Conservation (phyloP, 2,888 invertebrate species). For the Orthosia incerta region DNA sequence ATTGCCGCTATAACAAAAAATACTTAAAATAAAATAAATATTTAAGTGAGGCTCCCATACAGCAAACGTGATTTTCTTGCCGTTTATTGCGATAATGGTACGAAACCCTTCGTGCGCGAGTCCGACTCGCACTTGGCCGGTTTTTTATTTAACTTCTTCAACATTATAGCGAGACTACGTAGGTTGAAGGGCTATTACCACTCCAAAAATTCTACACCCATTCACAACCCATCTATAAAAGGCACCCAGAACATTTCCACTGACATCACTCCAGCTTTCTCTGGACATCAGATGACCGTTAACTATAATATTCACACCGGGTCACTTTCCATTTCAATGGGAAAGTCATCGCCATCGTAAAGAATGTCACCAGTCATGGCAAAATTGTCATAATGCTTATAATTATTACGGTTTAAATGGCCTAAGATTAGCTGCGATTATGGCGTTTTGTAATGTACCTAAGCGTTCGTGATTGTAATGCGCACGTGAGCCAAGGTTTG, state of each 20-base stretch:
- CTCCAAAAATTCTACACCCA: not conserved
- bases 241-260: not conserved
- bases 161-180: not conserved
- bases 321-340: slow-evolving; percentile 62
- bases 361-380: slow-evolving; percentile 49
- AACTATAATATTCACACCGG: slow-evolving; percentile 45
- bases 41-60: no score
- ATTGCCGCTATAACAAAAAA: no score
- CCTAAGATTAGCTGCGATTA: slow-evolving; percentile 47
- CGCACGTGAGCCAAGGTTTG: slow-evolving; percentile 25
- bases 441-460: slow-evolving; percentile 40
- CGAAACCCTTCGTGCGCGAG: no score
- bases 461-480: slow-evolving; percentile 34
- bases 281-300: slow-evolving; percentile 32
- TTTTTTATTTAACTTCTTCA: not conserved
- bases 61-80: no score
- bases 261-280: slow-evolving; percentile 52
- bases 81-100: no score
- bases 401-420: slow-evolving; percentile 51
- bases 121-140: no score
- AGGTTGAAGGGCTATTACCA: no score
- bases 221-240: not conserved
- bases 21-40: no score
- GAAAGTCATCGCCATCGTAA: slow-evolving; percentile 55
- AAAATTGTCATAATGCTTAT: slow-evolving; percentile 43